Percentiles rank a stretch among this genome's conserved stretches.
phyloP scores from a whole-genome alignment of 2,888 invertebrate species.

The Charanyca ferruginea region DNA sequence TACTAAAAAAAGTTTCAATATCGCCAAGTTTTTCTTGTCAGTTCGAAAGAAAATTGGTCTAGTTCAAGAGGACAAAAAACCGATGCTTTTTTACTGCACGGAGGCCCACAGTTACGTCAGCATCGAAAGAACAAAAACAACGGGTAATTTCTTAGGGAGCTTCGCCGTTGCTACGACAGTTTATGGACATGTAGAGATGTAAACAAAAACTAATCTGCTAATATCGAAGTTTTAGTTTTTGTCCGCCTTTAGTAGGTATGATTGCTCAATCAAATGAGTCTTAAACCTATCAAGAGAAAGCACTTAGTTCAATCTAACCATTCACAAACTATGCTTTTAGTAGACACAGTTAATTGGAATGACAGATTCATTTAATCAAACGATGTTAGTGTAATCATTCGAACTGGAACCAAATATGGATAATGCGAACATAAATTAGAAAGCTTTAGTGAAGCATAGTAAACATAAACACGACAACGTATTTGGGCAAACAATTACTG shows the following conservation, averaged over 20 bases:
- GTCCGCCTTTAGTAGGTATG: conserved; percentile 6
- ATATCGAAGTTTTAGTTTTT: conserved; percentile 35
- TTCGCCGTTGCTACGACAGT: conserved; percentile 9
- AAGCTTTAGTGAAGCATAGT: conserved; percentile 29
- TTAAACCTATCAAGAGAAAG: neutral
- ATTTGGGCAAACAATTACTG: conserved; percentile 62
- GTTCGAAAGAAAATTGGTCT: conserved; percentile 50
- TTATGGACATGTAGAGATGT: conserved; percentile 18
- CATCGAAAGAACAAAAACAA: conserved; percentile 66
- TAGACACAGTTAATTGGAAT: neutral
- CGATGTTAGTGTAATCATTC: conserved; percentile 5
- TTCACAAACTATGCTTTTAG: neutral
- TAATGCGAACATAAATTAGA: conserved; percentile 34
- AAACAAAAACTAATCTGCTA: conserved; percentile 53
- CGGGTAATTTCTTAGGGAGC: conserved; percentile 59
- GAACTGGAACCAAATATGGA: conserved; percentile 23
- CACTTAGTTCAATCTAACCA: neutral
- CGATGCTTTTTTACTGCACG: conserved; percentile 49
- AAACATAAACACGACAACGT: conserved; percentile 48
- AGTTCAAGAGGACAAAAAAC: conserved; percentile 53
- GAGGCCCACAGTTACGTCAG: conserved; percentile 56
- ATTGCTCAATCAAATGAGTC: neutral
- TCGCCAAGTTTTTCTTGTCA: conserved; percentile 50
- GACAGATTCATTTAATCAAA: conserved; percentile 7
- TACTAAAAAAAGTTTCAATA: conserved; percentile 50